phyloP scores from a whole-genome alignment of 2,888 invertebrate genomes.

The Heliconius charithonia region DNA sequence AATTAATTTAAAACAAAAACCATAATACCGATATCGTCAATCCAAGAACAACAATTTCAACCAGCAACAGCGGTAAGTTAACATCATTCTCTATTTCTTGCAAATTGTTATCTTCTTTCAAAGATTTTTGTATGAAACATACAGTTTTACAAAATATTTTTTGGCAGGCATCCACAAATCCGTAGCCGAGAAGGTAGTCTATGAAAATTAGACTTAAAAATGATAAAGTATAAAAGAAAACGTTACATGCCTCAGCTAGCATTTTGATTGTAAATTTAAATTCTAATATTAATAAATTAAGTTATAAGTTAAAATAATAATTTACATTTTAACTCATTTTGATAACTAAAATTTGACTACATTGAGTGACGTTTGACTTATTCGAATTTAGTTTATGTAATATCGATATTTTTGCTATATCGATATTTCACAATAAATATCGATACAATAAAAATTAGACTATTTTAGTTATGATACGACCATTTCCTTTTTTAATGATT shows the following conservation, averaged over 20 bases:
- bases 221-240: constrained; percentile 53
- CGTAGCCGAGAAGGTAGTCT: constrained; percentile 68
- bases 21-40: constrained; percentile 59
- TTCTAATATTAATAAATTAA: constrained; percentile 17
- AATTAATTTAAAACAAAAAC: not conserved
- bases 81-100: constrained; percentile 50
- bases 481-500: no score
- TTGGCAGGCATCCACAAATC: constrained; percentile 60
- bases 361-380: constrained; percentile 1
- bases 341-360: not conserved
- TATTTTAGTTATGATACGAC: not conserved
- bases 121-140: constrained; percentile 59
- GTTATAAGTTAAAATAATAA: not conserved
- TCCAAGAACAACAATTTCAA: constrained; percentile 61
- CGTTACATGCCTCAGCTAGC: constrained; percentile 53
- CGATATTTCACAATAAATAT: not conserved
- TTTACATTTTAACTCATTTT: constrained; percentile 11
- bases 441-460: not conserved
- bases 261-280: constrained; percentile 43
- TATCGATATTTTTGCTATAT: not conserved
- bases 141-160: constrained; percentile 58
- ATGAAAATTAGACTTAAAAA: constrained; percentile 61
- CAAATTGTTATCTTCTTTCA: constrained; percentile 59
- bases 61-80: constrained; percentile 58
- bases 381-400: not conserved